These are phyloP conservation scores for Subacronicta megacephala DNA, from an alignment of 2,888 invertebrate genomes.

Conservation along the genomic window DNA sequence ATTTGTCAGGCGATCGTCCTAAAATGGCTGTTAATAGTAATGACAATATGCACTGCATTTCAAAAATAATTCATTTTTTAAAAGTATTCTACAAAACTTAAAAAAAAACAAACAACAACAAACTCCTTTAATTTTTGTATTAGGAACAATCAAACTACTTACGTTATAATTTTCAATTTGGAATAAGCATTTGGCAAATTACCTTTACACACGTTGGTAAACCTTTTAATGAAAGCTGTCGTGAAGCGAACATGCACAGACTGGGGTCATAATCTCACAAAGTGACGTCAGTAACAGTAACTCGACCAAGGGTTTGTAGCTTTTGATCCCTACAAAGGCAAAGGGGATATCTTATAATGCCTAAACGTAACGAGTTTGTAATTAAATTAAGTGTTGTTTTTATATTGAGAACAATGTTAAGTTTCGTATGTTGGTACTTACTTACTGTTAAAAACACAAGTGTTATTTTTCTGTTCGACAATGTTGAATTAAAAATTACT, in stretches of 20 bases:
- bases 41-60: slow-evolving; percentile 10
- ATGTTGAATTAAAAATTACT: too few relatives aligned
- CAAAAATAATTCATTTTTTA: too few relatives aligned
- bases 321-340: slow-evolving; percentile 64
- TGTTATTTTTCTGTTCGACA: too few relatives aligned
- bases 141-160: background rate
- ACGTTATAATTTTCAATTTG: slow-evolving; percentile 33
- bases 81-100: too few relatives aligned
- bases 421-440: slow-evolving; percentile 5
- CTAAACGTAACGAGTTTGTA: slow-evolving; percentile 46
- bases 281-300: slow-evolving; percentile 73
- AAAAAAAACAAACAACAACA: slow-evolving; percentile 1
- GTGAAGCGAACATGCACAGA: slow-evolving; percentile 29
- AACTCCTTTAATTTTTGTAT: background rate
- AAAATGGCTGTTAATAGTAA: slow-evolving; percentile 21
- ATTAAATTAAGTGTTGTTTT: slow-evolving; percentile 49
- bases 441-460: too few relatives aligned
- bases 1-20: slow-evolving; percentile 60
- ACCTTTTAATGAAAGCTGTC: slow-evolving; percentile 49
- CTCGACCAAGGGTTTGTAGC: slow-evolving; percentile 45
- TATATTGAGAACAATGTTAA: slow-evolving; percentile 11
- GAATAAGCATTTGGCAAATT: slow-evolving; percentile 19
- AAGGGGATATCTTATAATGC: slow-evolving; percentile 33
- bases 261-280: slow-evolving; percentile 72
- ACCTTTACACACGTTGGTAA: slow-evolving; percentile 34